phyloP scores from a whole-genome alignment of 2,113 vertebrate genomes.

The Mustela lutreola region DNA sequence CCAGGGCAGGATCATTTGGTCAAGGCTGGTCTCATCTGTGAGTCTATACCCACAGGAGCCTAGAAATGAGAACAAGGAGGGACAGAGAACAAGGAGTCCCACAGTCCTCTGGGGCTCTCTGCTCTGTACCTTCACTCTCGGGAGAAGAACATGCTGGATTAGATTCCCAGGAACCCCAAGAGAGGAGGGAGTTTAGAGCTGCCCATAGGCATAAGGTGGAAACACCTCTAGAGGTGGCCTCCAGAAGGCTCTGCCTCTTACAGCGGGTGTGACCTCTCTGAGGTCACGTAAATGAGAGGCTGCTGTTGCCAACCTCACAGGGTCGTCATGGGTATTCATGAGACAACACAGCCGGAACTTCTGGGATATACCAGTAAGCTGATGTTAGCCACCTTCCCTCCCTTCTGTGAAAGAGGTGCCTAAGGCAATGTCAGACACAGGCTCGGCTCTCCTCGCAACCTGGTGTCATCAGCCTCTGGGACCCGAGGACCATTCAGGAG shows the following conservation, averaged over 20 bases:
- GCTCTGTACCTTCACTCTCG: background rate
- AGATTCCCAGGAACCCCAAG: background rate
- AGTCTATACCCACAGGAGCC: background rate
- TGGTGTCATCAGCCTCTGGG: background rate
- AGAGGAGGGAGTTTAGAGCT: background rate
- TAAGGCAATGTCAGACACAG: rapidly evolving
- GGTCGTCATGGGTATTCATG: background rate
- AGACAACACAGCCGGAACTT: background rate
- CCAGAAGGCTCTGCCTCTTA: background rate
- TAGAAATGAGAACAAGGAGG: background rate
- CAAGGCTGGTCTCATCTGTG: background rate
- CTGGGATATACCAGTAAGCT: background rate
- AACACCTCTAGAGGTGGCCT: background rate
- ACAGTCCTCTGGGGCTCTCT: background rate
- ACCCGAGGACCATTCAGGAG: background rate
- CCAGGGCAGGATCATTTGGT: background rate
- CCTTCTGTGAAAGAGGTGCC: background rate
- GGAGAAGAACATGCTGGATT: background rate
- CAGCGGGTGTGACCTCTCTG: background rate
- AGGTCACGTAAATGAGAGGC: background rate
- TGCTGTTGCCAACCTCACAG: background rate
- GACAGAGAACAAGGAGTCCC: too few relatives aligned
- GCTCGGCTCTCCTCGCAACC: background rate
- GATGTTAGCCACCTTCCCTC: background rate
- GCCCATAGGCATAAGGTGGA: background rate